Conservation (phyloP, 2,888 invertebrate genomes). For the Sminthurinus aureus region DNA sequence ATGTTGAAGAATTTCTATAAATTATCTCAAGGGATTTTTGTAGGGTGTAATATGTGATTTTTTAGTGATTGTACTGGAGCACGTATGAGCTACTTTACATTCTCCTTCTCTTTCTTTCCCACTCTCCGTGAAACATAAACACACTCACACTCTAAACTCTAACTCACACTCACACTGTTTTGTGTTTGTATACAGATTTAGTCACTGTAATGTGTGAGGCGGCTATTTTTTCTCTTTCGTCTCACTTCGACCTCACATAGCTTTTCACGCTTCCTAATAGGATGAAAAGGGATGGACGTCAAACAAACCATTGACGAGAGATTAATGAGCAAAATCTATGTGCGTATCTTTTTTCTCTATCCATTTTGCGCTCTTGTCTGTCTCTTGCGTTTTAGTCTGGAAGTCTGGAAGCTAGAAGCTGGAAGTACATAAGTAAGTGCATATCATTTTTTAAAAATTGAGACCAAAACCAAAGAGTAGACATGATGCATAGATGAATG, state of each 20-base stretch:
- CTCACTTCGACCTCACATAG: conserved; percentile 43
- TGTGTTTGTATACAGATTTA: background rate
- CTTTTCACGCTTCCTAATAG: conserved; percentile 60
- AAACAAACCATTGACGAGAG: conserved; percentile 60
- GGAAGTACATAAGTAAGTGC: conserved; percentile 25
- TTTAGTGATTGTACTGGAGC: background rate
- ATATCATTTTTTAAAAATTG: background rate
- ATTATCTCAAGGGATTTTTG: no score
- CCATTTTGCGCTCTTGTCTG: no score
- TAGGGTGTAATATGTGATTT: no score
- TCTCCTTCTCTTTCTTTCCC: background rate
- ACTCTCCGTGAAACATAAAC: background rate
- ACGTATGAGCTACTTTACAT: background rate
- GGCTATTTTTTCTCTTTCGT: background rate
- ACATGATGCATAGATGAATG: no score
- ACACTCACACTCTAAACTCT: background rate
- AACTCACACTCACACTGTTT: background rate
- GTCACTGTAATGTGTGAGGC: background rate
- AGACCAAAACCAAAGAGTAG: no score
- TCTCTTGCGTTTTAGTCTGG: no score
- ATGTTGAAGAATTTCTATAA: no score
- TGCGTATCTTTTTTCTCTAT: conserved; percentile 20
- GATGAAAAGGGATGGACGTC: conserved; percentile 60
- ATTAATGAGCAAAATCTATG: conserved; percentile 57
- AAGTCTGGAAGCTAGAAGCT: background rate